A percentile compares a stretch with the other conserved stretches of the same genome.
Conservation (phyloP, 1,140 invertebrate species). For the Melitaea cinxia region DNA sequence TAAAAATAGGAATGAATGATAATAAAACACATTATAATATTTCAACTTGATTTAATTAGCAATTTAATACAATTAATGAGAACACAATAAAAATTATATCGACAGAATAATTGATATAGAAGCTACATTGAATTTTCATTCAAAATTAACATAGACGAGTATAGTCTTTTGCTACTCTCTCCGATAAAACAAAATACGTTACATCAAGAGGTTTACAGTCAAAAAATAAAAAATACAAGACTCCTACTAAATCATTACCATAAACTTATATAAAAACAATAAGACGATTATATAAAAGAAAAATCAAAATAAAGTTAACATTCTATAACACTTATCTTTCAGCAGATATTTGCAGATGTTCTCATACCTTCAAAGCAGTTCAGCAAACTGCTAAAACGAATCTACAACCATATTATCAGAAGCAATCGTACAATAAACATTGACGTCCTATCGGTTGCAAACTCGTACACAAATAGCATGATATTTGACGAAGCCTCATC, state of each 20-base stretch:
- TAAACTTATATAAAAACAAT: neutral
- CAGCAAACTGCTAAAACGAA: constrained; percentile 40
- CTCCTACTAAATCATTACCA: neutral
- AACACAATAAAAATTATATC: constrained; percentile 12
- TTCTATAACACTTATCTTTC: neutral
- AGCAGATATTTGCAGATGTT: neutral
- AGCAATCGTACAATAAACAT: constrained; percentile 34
- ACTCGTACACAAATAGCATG: constrained; percentile 67
- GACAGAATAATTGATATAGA: constrained; percentile 17
- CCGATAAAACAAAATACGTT: constrained; percentile 26
- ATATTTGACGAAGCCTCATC: constrained; percentile 68
- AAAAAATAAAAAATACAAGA: neutral
- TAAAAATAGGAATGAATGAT: neutral
- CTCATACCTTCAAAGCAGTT: constrained; percentile 19
- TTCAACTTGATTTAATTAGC: constrained; percentile 23
- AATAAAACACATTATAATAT: neutral
- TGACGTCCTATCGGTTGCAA: constrained; percentile 59
- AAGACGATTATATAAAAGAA: neutral
- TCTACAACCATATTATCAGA: constrained; percentile 55
- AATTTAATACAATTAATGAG: constrained; percentile 12
- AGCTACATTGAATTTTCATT: constrained; percentile 22
- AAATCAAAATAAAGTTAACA: neutral
- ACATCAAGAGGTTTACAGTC: neutral
- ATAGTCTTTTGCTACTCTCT: constrained; percentile 65
- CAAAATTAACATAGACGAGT: constrained; percentile 6